Evolutionary conservation across 2,113 vertebrate species (phyloP).

Genomic region (Leptodactylus fuscus): DNA sequence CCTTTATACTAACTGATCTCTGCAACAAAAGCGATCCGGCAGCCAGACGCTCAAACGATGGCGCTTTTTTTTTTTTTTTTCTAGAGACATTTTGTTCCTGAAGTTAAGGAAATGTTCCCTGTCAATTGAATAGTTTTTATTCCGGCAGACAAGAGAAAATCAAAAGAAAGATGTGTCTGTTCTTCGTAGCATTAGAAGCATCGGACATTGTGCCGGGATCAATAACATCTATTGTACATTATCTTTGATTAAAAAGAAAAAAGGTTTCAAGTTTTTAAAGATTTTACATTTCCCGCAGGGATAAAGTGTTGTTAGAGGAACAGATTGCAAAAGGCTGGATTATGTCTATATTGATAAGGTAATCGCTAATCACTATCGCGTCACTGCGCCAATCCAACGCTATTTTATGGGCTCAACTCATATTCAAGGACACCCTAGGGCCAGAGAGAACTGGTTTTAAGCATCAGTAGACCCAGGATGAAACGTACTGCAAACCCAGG

Average conservation of each 20-base stretch:
- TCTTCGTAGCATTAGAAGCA: conserved; percentile 14
- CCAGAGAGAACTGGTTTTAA: not conserved
- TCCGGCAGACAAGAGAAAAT: conserved; percentile 23
- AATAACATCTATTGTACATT: conserved; percentile 36
- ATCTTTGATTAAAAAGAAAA: conserved; percentile 40
- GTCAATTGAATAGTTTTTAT: conserved; percentile 51
- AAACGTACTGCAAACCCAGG: no score
- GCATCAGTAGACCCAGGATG: no score
- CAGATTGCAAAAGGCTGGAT: conserved; percentile 2
- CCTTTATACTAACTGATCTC: conserved; percentile 22
- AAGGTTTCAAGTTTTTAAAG: conserved; percentile 24
- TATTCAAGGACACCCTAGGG: not conserved
- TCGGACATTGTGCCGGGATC: not conserved
- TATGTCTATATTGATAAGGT: conserved; percentile 22
- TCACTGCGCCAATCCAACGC: not conserved
- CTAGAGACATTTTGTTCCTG: conserved; percentile 30
- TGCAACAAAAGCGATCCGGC: conserved; percentile 31
- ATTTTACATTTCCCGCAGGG: conserved; percentile 25
- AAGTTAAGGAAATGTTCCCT: conserved; percentile 29
- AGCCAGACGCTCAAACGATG: not conserved
- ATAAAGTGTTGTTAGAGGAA: not conserved
- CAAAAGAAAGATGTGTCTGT: conserved; percentile 32
- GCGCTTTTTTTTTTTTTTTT: conserved; percentile 14
- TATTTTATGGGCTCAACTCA: not conserved
- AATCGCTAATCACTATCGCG: conserved; percentile 3